These are phyloP conservation scores for Microcebus murinus DNA, from an alignment of 2,113 vertebrate species.

Conservation along the genomic window DNA sequence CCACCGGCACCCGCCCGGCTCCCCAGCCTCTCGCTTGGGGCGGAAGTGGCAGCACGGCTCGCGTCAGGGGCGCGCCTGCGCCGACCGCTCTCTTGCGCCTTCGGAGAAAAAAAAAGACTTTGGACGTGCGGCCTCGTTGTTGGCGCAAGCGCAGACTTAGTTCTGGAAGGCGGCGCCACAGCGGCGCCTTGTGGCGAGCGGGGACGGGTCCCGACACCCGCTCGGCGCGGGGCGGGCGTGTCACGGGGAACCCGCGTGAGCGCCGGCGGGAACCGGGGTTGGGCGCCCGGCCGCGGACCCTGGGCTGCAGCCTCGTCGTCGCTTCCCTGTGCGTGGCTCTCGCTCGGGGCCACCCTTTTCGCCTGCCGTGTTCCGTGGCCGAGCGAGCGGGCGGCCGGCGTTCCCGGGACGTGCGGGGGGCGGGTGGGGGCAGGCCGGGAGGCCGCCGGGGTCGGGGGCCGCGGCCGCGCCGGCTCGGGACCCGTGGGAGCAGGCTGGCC, in stretches of 20 bases:
- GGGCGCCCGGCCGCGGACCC: not conserved
- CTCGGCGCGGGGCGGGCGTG: rapidly evolving
- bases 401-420: too few species aligned
- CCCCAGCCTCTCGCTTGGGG: conserved; percentile 44
- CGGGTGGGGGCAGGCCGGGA: not conserved
- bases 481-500: not conserved
- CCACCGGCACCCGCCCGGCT: not conserved
- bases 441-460: not conserved
- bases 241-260: rapidly evolving
- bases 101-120: not conserved
- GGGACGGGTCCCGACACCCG: not conserved
- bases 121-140: rapidly evolving
- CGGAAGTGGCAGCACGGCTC: conserved; percentile 76
- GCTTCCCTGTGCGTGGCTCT: rapidly evolving
- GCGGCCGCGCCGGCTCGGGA: not conserved
- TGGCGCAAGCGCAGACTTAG: not conserved
- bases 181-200: not conserved
- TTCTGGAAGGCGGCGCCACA: not conserved
- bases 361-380: rapidly evolving
- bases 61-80: conserved; percentile 72
- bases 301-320: rapidly evolving
- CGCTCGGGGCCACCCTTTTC: not conserved
- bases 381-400: not conserved
- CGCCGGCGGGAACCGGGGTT: not conserved
- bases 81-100: not conserved